Percentiles rank a stretch among this genome's conserved stretches.
Conservation (phyloP, 1,140 invertebrate genomes). For the Heliconius eleuchia region DNA sequence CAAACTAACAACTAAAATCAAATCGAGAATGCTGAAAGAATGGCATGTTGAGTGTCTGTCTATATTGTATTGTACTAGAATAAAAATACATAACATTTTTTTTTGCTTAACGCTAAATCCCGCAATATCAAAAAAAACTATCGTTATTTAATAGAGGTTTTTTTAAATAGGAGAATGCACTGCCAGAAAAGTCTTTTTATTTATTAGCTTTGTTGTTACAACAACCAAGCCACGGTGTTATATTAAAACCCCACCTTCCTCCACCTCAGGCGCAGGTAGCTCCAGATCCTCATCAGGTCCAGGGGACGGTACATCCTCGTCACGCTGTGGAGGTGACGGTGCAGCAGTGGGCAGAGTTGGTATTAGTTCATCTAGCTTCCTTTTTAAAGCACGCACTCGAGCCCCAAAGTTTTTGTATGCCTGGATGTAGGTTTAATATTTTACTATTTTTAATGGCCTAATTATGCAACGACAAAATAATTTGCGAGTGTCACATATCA, state of each 20-base stretch:
- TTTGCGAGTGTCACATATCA: too few species aligned
- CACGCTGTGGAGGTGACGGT: conserved; percentile 87
- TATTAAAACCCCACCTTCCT: conserved; percentile 15
- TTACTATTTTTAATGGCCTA: neutral
- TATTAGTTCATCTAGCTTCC: conserved; percentile 90
- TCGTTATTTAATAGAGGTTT: too few species aligned
- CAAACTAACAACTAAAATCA: too few species aligned
- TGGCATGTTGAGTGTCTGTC: too few species aligned
- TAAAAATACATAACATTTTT: too few species aligned
- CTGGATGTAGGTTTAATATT: conserved; percentile 70
- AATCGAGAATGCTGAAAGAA: too few species aligned
- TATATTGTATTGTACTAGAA: too few species aligned
- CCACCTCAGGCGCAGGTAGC: conserved; percentile 81
- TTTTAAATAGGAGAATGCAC: too few species aligned
- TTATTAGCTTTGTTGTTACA: too few species aligned
- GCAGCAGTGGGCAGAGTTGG: conserved; percentile 83
- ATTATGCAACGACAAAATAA: too few species aligned
- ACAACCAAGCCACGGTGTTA: too few species aligned
- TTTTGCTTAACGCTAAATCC: neutral
- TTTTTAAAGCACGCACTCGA: conserved; percentile 91
- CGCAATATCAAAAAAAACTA: neutral
- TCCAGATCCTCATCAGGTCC: conserved; percentile 90
- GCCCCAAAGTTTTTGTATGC: conserved; percentile 96
- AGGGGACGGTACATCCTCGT: conserved; percentile 90
- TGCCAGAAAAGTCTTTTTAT: too few species aligned